Conservation (phyloP, 2,113 vertebrate genomes). For the Leucopsar rothschildi region DNA sequence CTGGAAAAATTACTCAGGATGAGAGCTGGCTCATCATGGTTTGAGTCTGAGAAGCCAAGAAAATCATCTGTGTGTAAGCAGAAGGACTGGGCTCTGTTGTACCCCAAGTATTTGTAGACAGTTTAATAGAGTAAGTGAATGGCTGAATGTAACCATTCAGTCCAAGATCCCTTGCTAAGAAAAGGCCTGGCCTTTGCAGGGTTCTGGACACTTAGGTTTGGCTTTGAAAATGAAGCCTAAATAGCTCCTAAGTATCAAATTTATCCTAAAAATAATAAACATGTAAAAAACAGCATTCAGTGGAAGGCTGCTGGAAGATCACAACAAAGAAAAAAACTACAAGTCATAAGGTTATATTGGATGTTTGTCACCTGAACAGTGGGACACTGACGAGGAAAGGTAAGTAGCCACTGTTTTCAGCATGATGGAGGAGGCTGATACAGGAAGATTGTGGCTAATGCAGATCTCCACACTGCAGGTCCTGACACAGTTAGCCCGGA, state of each 20-base stretch:
- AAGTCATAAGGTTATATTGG: not conserved
- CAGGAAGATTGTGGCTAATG: not conserved
- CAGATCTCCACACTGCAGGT: not conserved
- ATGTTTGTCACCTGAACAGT: not conserved
- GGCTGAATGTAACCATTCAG: constrained; percentile 3
- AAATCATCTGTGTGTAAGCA: constrained; percentile 29
- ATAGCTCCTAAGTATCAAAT: not conserved
- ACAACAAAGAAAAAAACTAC: not conserved
- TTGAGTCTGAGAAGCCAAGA: constrained; percentile 28
- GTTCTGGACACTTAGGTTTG: not conserved
- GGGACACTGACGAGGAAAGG: not conserved
- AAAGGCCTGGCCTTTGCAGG: not conserved
- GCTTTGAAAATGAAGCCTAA: constrained; percentile 1
- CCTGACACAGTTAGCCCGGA: not conserved
- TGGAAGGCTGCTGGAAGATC: not conserved
- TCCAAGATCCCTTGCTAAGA: not conserved
- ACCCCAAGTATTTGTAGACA: not conserved
- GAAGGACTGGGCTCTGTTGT: not conserved
- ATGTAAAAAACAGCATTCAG: not conserved
- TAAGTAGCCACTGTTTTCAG: not conserved
- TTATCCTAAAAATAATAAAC: not conserved
- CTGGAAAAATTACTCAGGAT: constrained; percentile 3
- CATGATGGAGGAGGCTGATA: not conserved
- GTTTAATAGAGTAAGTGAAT: not conserved
- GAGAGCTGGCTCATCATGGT: not conserved